phyloP scores from a whole-genome alignment of 2,113 vertebrate species.

The Enhydra lutris region DNA sequence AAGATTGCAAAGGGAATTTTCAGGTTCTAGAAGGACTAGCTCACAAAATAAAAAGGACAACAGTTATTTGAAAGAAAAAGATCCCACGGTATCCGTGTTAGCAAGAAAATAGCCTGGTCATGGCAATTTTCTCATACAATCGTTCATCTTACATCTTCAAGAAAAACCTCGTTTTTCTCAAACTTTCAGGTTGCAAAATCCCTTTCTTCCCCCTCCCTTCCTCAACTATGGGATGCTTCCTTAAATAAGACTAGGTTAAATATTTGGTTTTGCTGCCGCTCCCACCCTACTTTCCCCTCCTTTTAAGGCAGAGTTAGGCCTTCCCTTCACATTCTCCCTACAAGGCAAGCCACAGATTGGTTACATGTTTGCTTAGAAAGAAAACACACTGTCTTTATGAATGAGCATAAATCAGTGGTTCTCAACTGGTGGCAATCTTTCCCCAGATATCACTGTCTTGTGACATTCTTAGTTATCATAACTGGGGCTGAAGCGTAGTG shows the following conservation, averaged over 20 bases:
- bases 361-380: background rate
- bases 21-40: background rate
- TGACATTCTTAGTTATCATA: background rate
- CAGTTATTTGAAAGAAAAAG: background rate
- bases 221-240: background rate
- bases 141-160: background rate
- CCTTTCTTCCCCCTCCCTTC: accelerated
- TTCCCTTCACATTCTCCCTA: background rate
- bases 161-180: background rate
- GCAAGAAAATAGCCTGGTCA: background rate
- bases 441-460: background rate
- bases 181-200: background rate
- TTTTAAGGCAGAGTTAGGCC: background rate
- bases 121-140: background rate
- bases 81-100: background rate
- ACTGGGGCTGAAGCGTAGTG: background rate
- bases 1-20: background rate
- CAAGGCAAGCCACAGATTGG: background rate
- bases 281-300: background rate
- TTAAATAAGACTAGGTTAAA: background rate
- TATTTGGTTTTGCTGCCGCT: background rate
- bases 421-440: background rate
- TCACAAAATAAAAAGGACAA: background rate
- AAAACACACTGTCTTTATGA: background rate
- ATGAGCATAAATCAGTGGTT: background rate